Conservation (phyloP, 2,888 invertebrate genomes). For the Habroteleia sp. region DNA sequence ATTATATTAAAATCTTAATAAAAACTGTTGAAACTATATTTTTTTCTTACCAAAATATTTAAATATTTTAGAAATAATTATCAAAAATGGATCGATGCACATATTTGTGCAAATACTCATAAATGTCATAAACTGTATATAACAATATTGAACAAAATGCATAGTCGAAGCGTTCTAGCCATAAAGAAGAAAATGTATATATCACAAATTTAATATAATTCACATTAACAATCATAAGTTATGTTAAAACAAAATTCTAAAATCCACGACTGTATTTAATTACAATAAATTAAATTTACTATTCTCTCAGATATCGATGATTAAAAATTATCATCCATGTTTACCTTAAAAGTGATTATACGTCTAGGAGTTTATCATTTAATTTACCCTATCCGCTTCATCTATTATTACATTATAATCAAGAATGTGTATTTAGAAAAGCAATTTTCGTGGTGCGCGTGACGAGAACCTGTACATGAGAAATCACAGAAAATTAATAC, state of each 20-base stretch:
- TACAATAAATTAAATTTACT: conserved; percentile 40
- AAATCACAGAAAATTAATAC: background rate
- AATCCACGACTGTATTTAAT: conserved; percentile 20
- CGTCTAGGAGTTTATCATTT: conserved; percentile 20
- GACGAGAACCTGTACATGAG: background rate
- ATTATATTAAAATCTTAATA: too few relatives aligned
- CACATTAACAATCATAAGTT: conserved; percentile 15
- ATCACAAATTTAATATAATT: conserved; percentile 28
- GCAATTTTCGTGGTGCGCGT: conserved; percentile 19
- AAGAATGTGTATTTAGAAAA: background rate
- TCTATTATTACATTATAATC: conserved; percentile 21
- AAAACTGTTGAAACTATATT: too few relatives aligned
- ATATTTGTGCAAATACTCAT: too few relatives aligned
- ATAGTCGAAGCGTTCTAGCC: too few relatives aligned
- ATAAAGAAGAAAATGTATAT: conserved; percentile 2
- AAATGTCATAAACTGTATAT: too few relatives aligned
- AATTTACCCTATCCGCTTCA: conserved; percentile 9
- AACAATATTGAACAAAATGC: too few relatives aligned
- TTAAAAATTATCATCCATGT: background rate
- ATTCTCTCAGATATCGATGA: background rate
- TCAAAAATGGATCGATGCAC: too few relatives aligned
- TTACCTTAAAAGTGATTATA: conserved; percentile 9
- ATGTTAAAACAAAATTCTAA: conserved; percentile 27
- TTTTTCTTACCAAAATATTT: too few relatives aligned
- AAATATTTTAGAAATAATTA: too few relatives aligned